Evolutionary conservation across 2,113 vertebrate genomes (phyloP), one percentile per base, ranked within the genome.

Genomic region (Hemiprocne comata): DNA sequence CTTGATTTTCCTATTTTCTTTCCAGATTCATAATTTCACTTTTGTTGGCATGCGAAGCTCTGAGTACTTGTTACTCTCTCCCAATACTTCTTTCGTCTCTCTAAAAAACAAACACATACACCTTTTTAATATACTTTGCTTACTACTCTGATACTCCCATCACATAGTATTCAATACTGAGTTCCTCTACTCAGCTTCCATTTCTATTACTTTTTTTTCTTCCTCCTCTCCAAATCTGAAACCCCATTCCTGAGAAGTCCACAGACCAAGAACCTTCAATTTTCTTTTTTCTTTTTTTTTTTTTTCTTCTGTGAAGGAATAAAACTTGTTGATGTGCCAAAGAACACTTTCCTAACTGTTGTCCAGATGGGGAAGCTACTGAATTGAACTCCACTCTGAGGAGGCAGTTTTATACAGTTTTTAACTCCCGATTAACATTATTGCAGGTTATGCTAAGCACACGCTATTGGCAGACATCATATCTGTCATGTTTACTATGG

Each of bases 371-470:
- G 13, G 23, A 62, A 77, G 24, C 1, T 74, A 51, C 17, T 1
- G 13, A 84, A 44, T 80, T 86, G 38, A 67, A 6, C 7, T 90
- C 54, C 42, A 60, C 8, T 69, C 34, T 61, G 24, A 72, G 28
- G 17, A 80, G 44, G 25, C 7, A 73, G 21, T 11, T 76, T 54
- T 85, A 69, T 17, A 42, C 3, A 42, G 29, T 65, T 85, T 95
- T 74, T 28, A 80, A 11, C 1, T 54, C 29, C 34, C 7, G 33
- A 8, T 76, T 91, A 92, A 77, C 15, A 14, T 77, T 85, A 79
- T 33, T 88, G 36, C 51, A 73, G 29, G 75, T 84, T 89, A 82
- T 62, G 61, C 67, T 91, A 91, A 96, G 71, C 54, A 79, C 78
- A 54, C 48, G 61, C 38, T 91, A 61, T 55, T 60, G 77, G 23